Base-by-base conservation (phyloP, 1,140 invertebrate species). In the Probaryconus sp. region DNA sequence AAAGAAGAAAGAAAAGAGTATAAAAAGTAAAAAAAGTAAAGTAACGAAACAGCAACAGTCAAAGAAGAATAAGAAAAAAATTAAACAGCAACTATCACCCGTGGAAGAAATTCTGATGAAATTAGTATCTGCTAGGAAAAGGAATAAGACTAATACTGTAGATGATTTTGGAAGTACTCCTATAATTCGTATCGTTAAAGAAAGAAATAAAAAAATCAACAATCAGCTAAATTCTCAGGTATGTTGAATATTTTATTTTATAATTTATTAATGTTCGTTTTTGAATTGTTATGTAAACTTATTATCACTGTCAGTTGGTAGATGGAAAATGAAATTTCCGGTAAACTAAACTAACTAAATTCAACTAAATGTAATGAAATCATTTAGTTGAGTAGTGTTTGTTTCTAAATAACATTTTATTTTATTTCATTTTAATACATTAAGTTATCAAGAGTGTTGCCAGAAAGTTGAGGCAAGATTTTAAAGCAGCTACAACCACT, bases 111-210 rank as follows among this genome's bases (percentile, higher is more conserved):
- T 17, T n/a, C 6, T 74, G 9, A 65, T 45, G 13, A 64, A 26
- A 30, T 33, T 75, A 1, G 5, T 43, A 0, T 3, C 2, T 2
- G 24, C 48, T 2, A 67, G 28, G 11, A 64, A 53, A 24, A 68
- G 28, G 11, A 51, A 38, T 31, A 35, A 48, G n/a, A 60, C 31
- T 0, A 30, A 2, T 2, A 45, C 18, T 10, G 1, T 21, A 9
- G 37, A 42, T 0, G 20, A 60, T 3, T 50, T 63, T 3, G 10
- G 20, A 6, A 21, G 24, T 24, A 60, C 69, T 2, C 69, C 69
- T 5, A 69, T 75, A 51, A 60, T 75, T 7, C 47, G 72, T n/a
- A 75, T 75, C 17, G 51, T 75, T 1, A 68, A 9, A 13, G 71
- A 75, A 21, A 26, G 71, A n/a, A 64, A 75, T 24, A 37, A 75